Percentiles rank a stretch among this genome's conserved stretches.
Evolutionary conservation across 2,888 invertebrate species (phyloP).

Genomic region (Erebia palarica): DNA sequence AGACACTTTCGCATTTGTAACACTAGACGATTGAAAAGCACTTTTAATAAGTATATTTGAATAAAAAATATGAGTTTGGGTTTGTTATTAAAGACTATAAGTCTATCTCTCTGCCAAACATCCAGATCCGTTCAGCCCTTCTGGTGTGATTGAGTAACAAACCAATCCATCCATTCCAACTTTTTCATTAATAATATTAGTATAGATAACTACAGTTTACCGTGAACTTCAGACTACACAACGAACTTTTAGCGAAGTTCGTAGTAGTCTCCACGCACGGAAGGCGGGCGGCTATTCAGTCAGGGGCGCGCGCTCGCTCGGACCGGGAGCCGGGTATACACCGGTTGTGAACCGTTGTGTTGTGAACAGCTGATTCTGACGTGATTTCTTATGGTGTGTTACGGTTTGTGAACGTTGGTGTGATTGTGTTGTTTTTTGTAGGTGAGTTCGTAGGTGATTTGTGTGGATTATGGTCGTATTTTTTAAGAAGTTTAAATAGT

Average conservation of each 20-base stretch:
- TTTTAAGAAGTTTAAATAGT: background rate
- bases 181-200: too few relatives aligned
- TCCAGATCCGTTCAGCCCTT: too few relatives aligned
- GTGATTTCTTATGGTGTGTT: constrained; percentile 30
- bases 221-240: background rate
- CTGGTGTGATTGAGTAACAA: too few relatives aligned
- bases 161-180: too few relatives aligned
- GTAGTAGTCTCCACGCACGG: constrained; percentile 34
- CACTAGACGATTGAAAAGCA: too few relatives aligned
- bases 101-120: too few relatives aligned
- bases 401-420: constrained; percentile 1
- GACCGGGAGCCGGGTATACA: constrained; percentile 53
- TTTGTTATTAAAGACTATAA: too few relatives aligned
- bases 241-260: constrained; percentile 8
- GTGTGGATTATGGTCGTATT: background rate
- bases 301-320: constrained; percentile 51
- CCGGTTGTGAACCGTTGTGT: constrained; percentile 28
- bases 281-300: constrained; percentile 63
- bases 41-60: too few relatives aligned
- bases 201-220: too few relatives aligned
- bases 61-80: too few relatives aligned
- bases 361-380: constrained; percentile 30
- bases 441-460: constrained; percentile 40
- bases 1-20: too few relatives aligned
- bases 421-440: constrained; percentile 40